Percentiles rank a stretch among this genome's conserved stretches.
Evolutionary conservation across 2,888 invertebrate species (phyloP).

Genomic region (Calliopum simillimum): DNA sequence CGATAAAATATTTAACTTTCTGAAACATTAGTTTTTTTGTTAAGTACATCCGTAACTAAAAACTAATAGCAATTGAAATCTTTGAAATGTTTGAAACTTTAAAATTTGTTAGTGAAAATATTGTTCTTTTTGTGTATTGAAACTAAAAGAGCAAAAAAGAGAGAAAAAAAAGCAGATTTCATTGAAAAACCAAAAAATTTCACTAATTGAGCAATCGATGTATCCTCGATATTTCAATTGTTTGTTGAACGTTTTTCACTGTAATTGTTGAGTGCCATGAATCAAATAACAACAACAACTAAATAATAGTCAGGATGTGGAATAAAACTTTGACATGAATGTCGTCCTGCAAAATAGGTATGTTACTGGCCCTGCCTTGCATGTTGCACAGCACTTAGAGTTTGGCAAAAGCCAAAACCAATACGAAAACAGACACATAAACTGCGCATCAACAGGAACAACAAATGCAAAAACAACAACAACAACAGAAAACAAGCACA

Average conservation of each 20-base stretch:
- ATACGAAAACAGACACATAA: background rate
- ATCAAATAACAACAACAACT: background rate
- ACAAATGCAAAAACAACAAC: background rate
- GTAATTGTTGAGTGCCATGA: conserved; percentile 13
- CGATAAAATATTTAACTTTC: too few species aligned
- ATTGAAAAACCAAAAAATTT: too few species aligned
- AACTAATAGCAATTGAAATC: too few species aligned
- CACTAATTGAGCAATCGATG: conserved; percentile 22
- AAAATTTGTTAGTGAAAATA: too few species aligned
- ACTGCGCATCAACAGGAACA: background rate
- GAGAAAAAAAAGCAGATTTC: too few species aligned
- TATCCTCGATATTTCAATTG: background rate
- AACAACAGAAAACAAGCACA: background rate
- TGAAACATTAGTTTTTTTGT: too few species aligned
- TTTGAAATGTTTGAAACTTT: too few species aligned
- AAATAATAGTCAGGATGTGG: background rate
- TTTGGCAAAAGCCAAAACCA: conserved; percentile 1
- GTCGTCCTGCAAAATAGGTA: conserved; percentile 15
- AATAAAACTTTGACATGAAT: conserved; percentile 9
- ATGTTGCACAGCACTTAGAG: background rate
- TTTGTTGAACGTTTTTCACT: conserved; percentile 26
- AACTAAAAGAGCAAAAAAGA: too few species aligned
- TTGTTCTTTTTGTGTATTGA: too few species aligned
- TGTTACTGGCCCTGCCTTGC: background rate
- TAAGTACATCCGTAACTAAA: too few species aligned